Base-by-base conservation (phyloP, 2,113 vertebrate species). In the Egretta garzetta region DNA sequence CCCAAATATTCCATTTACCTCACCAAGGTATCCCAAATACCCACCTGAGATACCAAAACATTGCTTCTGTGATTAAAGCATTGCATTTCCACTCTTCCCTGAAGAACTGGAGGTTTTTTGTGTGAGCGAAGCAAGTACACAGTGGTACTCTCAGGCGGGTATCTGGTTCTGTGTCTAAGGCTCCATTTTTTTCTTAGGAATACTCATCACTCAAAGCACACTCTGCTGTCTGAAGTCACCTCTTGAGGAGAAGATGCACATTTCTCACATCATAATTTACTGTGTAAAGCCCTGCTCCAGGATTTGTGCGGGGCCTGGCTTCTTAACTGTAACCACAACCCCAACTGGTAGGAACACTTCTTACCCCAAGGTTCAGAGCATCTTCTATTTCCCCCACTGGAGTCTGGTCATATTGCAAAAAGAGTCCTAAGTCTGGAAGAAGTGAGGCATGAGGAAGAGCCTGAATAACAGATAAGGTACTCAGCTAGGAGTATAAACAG, bases 151-250 rank as follows among this genome's bases (percentile, higher is more conserved):
- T 43, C 19, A 35, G 24, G 16, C 43, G 30, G 3, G 2, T 59
- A 32, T 55, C 20, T 47, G 16, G 6, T 72, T 90, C 53, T 73
- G 49, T 39, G 45, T 37, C 17, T 50, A 63, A 62, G 4, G 43
- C 71, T 62, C n/a, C 0, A 0, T 7, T 1, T 7, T 3, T 27
- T 24, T 76, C 72, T 83, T 6, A 41, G 45, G 11, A 70, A 41
- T 81, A 26, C 16, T 89, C 13, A 37, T 41, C 24, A 55, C 7
- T 71, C 32, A 74, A 58, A 81, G 12, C 6, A 21, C 37, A 47
- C 6, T 24, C 8, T 63, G 10, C 24, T 74, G 12, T 39, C 20
- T 86, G 22, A 47, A 16, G 37, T 58, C 20, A 67, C 1, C 1
- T 67, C 10, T 10, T 68, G 47, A 81, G 47, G 75, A 93, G n/a